Evolutionary conservation across 2,888 invertebrate genomes (phyloP), one percentile per base, ranked within the genome.

Genomic region (Schizotus pectinicornis): DNA sequence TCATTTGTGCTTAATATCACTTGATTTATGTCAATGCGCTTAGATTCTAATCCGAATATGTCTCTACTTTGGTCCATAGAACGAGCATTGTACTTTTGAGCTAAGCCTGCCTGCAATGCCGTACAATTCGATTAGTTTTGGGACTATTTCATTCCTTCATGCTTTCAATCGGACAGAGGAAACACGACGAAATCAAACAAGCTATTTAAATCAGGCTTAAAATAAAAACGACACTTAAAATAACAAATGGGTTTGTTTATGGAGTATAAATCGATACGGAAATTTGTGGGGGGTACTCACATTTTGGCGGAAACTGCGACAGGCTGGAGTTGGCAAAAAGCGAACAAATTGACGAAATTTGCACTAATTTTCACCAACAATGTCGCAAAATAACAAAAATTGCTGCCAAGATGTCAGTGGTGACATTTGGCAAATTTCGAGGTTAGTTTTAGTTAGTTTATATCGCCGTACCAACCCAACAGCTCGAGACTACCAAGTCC

Each of bases 1-100:
- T 79, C 77, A 75, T 75, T 77, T 63, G 66, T 69, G 64, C 63
- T 64, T 62, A 64, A 73, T 67, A 76, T 69, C 59, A 76, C 74
- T 65, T 75, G 72, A 64, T 74, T 74, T 62, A 77, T 68, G 70
- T 76, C 74, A 68, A 77, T 73, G 69, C 73, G 73, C 67, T 71
- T 72, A 69, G 62, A 62, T 59, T 71, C 71, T 62, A 73, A 65
- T 64, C 68, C 75, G 67, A 71, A 74, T 69, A 74, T 74, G 69
- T 73, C 74, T 70, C 68, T 75, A 68, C 64, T 75, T 75, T 77
- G 77, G 74, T 79, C 79, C 79, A 79, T 79, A 77, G 72, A 74
- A 67, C 72, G 69, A 73, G 71, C 73, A 74, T 73, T 65, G 58
- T 64, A 56, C 60, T 61, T 59, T 60, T 60, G 59, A 53, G 57